Evolutionary conservation across 2,888 invertebrate species (phyloP).

Genomic region (Thysanoteuthis rhombus): DNA sequence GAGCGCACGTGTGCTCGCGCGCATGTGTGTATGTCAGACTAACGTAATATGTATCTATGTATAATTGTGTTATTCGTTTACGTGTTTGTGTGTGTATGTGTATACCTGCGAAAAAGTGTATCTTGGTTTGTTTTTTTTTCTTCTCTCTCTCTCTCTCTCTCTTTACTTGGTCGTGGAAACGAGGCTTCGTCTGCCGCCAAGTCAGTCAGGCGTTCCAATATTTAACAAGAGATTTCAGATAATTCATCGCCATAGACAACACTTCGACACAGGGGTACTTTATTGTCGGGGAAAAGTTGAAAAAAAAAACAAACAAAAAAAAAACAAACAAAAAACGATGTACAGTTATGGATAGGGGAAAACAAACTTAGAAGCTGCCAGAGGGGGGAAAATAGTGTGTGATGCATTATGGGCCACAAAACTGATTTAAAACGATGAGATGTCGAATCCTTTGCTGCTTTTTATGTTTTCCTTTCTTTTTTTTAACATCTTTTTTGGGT

Average conservation of each 20-base stretch:
- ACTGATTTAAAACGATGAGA: constrained; percentile 12
- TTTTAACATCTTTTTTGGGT: background rate
- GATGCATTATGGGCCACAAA: background rate
- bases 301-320: no score
- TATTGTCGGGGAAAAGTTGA: background rate
- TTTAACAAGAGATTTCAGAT: background rate
- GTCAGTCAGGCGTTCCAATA: background rate
- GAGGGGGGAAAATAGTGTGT: background rate
- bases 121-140: no score
- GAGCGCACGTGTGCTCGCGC: background rate
- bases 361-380: constrained; percentile 21
- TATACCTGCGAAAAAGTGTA: constrained; percentile 12
- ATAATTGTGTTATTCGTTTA: background rate
- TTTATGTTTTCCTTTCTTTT: background rate
- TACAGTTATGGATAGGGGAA: constrained; percentile 24
- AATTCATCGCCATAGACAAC: background rate
- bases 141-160: no score
- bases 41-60: background rate
- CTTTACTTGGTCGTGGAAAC: background rate
- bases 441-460: background rate
- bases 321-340: background rate
- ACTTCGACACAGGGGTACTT: background rate
- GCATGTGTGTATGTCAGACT: background rate
- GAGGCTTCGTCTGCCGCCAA: background rate
- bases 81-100: background rate